Evolutionary conservation across 2,888 invertebrate genomes (phyloP).

Genomic region (Diaperis boleti): DNA sequence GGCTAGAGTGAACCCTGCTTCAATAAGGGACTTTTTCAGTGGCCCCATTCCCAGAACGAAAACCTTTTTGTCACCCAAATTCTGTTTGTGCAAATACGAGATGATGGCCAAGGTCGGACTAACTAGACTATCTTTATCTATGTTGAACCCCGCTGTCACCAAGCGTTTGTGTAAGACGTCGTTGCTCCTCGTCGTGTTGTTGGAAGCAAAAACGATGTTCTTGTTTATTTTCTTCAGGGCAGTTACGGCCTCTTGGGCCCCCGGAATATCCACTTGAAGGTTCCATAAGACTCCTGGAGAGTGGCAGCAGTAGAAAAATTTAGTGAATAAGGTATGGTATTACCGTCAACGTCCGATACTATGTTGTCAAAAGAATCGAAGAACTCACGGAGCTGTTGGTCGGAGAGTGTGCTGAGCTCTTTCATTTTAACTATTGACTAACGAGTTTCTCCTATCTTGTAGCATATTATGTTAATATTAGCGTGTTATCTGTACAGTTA

Average conservation of each 20-base stretch:
- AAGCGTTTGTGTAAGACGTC: conserved; percentile 5
- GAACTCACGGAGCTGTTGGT: conserved; percentile 45
- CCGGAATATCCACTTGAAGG: conserved; percentile 9
- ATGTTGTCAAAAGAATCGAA: conserved; percentile 47
- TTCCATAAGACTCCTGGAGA: conserved; percentile 16
- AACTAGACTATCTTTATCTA: conserved; percentile 6
- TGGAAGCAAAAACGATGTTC: conserved; percentile 10
- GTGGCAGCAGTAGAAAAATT: not conserved
- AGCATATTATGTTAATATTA: too few relatives aligned
- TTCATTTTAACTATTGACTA: too few relatives aligned
- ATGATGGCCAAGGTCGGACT: conserved; percentile 12
- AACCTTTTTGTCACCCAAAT: conserved; percentile 16
- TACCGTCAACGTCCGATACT: conserved; percentile 47
- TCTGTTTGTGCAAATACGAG: conserved; percentile 15
- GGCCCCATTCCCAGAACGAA: conserved; percentile 21
- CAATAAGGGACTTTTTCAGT: conserved; percentile 1
- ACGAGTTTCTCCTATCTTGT: too few relatives aligned
- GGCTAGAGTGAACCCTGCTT: conserved; percentile 5
- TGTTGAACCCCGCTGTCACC: conserved; percentile 7
- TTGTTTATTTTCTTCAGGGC: conserved; percentile 11
- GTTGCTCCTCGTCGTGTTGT: conserved; percentile 8
- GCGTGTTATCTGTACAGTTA: too few relatives aligned
- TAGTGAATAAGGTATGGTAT: not conserved
- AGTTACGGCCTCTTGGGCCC: not conserved
- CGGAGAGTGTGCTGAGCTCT: conserved; percentile 18